phyloP scores from a whole-genome alignment of 2,888 invertebrate species.

The Melieria crassipennis region DNA sequence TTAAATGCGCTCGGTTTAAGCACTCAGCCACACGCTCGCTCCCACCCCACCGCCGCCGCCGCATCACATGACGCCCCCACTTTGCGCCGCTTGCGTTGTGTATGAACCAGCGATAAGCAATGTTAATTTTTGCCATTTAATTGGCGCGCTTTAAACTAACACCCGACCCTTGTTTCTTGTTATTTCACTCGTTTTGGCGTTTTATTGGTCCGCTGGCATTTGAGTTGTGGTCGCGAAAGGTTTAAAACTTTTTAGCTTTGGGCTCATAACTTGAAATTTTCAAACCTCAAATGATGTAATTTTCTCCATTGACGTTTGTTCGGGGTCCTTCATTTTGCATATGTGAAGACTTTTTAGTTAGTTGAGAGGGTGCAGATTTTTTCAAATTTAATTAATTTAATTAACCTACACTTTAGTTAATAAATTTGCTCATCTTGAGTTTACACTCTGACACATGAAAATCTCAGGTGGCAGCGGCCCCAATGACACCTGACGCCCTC shows the following conservation, averaged over 20 bases:
- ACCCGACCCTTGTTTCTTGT: conserved; percentile 9
- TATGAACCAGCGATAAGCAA: conserved; percentile 25
- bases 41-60: background rate
- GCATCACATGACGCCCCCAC: background rate
- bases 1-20: conserved; percentile 11
- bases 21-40: background rate
- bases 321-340: too few species aligned
- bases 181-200: background rate
- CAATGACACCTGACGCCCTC: too few species aligned
- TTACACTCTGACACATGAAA: too few species aligned
- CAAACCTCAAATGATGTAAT: too few species aligned
- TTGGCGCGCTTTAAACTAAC: conserved; percentile 27
- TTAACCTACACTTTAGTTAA: too few species aligned
- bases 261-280: background rate
- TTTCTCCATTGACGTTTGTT: too few species aligned
- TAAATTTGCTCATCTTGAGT: too few species aligned
- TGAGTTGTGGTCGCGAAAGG: background rate
- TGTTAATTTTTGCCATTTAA: conserved; percentile 35
- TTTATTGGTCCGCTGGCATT: background rate
- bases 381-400: too few species aligned
- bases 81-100: conserved; percentile 15
- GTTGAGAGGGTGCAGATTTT: too few species aligned
- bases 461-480: too few species aligned
- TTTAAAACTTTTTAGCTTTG: conserved; percentile 14
- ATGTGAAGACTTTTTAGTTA: too few species aligned